A percentile compares a stretch with the other conserved stretches of the same genome.
phyloP scores from a whole-genome alignment of 37 sponge, comb jelly and placozoan species.

The Mnemiopsis leidyi region DNA sequence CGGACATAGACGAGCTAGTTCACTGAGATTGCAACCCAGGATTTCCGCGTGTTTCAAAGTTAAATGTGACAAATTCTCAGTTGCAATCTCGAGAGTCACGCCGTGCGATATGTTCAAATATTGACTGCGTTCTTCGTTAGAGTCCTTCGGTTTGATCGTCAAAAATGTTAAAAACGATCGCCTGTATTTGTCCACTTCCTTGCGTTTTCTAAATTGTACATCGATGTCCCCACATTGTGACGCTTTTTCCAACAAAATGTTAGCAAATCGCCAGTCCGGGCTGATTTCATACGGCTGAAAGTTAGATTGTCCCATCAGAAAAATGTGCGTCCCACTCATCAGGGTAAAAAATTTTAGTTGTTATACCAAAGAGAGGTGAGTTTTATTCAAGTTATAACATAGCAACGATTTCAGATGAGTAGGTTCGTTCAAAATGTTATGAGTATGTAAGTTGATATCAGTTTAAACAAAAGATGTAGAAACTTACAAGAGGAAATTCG shows the following conservation, averaged over 20 bases:
- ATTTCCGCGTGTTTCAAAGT: background rate
- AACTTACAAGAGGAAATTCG: background rate
- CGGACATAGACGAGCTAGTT: background rate
- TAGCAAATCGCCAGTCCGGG: background rate
- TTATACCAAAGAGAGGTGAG: no score
- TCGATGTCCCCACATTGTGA: background rate
- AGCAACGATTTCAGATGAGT: no score
- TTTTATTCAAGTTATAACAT: no score
- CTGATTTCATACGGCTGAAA: background rate
- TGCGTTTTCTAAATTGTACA: background rate
- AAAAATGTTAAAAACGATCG: background rate
- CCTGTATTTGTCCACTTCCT: background rate
- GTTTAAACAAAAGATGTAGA: no score
- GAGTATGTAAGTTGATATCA: no score
- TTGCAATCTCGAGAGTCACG: background rate
- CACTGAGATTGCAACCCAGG: background rate
- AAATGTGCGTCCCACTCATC: no score
- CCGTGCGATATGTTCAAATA: background rate
- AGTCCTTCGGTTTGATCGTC: background rate
- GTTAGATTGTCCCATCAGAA: no score
- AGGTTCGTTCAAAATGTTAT: no score
- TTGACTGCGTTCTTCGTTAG: background rate
- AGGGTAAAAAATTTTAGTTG: no score
- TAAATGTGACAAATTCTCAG: background rate
- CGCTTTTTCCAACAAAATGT: background rate